Evolutionary conservation across 1,140 invertebrate genomes (phyloP), one percentile per base, ranked within the genome.

Genomic region (Onthophagus taurus): DNA sequence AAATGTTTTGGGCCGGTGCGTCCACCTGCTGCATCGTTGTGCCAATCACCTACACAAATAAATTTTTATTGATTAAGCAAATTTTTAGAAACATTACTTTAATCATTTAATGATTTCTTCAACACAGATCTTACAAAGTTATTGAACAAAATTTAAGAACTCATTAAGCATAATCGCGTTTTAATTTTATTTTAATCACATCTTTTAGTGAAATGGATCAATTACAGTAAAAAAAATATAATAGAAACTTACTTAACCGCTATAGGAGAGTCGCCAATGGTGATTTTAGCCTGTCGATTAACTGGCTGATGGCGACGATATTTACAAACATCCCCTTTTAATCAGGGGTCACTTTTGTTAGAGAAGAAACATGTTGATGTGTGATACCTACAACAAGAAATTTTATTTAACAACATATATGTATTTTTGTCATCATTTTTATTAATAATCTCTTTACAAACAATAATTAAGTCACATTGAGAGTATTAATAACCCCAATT

Each of bases 21-120:
- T 74, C 72, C 59, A 72, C 72, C 68, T 75, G 72, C 67, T 74
- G 72, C 72, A 75, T 74, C 9, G 4, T 36, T 17, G 19, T 36
- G 17, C 14, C 23, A 20, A 20, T 20, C 34, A 21, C 18, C 34
- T 20, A 20, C 17, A 20, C 16, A 33, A 33, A 14, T 17, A 33
- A 33, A 33, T 33, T 6, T 33, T 3, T 13, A 33, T 7, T n/a
- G n/a, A n/a, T n/a, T n/a, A n/a, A n/a, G n/a, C n/a, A n/a, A 9
- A 7, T 11, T 34, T 8, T 14, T 34, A 11, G 7, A 34, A 34
- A 33, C 14, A 13, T 26, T 26, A n/a, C 24, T 26, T 26, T 26
- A 7, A 26, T 7, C 24, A 26, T 26, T 26, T n/a, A n/a, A n/a
- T n/a, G n/a, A n/a, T n/a, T n/a, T n/a, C n/a, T n/a, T n/a, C n/a